phyloP scores from a whole-genome alignment of 1,140 invertebrate species.

The Lordiphosa stackelbergi region DNA sequence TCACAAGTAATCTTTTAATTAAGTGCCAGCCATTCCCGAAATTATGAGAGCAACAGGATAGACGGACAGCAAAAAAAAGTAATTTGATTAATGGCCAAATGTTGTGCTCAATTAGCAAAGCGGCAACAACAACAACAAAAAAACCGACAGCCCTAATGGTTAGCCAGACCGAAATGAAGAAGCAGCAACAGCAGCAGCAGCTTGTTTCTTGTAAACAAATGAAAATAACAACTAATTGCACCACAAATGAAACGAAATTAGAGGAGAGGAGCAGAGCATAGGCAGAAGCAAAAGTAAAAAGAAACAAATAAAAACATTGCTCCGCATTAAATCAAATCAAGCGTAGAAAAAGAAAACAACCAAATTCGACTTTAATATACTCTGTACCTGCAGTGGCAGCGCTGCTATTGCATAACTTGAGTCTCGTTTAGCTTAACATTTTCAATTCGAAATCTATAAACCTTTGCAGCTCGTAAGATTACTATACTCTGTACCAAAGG shows the following conservation, averaged over 20 bases:
- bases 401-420: too few species aligned
- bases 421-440: too few species aligned
- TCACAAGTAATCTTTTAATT: constrained; percentile 74
- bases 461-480: too few species aligned
- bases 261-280: constrained; percentile 14
- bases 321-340: background rate
- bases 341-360: background rate
- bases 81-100: constrained; percentile 75
- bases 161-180: constrained; percentile 12
- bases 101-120: constrained; percentile 67
- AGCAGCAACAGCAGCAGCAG: constrained; percentile 7
- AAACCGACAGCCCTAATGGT: constrained; percentile 34
- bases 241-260: constrained; percentile 49
- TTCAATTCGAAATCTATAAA: too few species aligned
- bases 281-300: constrained; percentile 1
- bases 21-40: constrained; percentile 48
- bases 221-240: constrained; percentile 55
- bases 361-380: too few species aligned
- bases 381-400: too few species aligned
- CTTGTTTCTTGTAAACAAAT: constrained; percentile 33
- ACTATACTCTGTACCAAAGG: too few species aligned
- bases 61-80: constrained; percentile 10
- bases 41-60: constrained; percentile 43
- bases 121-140: constrained; percentile 15
- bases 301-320: too few species aligned